Conservation (phyloP, 1,140 invertebrate genomes). For the Micrasema longulum region DNA sequence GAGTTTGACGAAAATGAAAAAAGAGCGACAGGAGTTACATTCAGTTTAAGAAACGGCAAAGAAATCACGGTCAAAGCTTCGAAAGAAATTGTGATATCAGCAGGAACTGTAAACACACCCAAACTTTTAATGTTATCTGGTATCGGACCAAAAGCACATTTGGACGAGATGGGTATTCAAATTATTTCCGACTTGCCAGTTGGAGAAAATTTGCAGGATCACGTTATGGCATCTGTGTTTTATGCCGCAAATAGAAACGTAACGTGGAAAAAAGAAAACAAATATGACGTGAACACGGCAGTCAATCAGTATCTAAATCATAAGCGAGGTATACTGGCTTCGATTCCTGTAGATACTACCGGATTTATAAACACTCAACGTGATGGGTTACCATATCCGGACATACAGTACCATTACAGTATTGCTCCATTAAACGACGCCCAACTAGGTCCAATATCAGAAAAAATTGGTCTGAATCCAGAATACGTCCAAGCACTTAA, state of each 20-base stretch:
- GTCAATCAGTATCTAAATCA: conserved; percentile 21
- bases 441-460: background rate
- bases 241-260: conserved; percentile 22
- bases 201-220: conserved; percentile 76
- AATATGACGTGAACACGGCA: background rate
- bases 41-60: conserved; percentile 72
- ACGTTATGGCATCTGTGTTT: conserved; percentile 57
- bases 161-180: conserved; percentile 77
- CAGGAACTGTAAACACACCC: conserved; percentile 83
- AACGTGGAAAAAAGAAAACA: conserved; percentile 1
- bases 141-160: conserved; percentile 82
- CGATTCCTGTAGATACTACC: conserved; percentile 14
- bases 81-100: conserved; percentile 84
- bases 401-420: conserved; percentile 45
- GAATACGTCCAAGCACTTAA: conserved; percentile 11
- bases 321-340: conserved; percentile 25
- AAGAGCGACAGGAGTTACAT: conserved; percentile 81
- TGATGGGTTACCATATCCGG: conserved; percentile 34
- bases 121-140: conserved; percentile 91
- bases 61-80: conserved; percentile 75
- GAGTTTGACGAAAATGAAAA: conserved; percentile 79
- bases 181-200: conserved; percentile 80
- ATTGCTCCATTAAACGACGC: background rate
- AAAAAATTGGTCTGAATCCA: conserved; percentile 34
- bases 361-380: conserved; percentile 55